Evolutionary conservation across 2,888 invertebrate genomes (phyloP), one percentile per base, ranked within the genome.

Genomic region (Limenitis camilla): DNA sequence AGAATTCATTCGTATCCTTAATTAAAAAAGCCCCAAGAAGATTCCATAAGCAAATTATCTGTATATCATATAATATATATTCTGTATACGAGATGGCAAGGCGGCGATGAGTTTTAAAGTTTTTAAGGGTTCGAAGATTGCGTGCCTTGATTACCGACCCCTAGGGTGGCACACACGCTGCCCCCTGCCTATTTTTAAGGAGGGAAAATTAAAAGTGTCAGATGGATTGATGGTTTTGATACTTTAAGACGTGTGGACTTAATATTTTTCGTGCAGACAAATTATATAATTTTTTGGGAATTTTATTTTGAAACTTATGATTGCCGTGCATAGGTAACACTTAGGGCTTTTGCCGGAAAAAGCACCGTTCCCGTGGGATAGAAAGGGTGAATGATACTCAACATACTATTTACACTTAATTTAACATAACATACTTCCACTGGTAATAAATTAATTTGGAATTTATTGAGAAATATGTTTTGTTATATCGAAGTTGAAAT

Each of bases 121-220:
- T 90, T 90, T 90, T 88, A 88, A 88, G 88, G 88, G 88, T 88
- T 87, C 86, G 89, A 89, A 89, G 89, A 89, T 89, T 89, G 89
- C 89, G 89, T 89, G 89, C 88, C 89, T 89, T 89, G 90, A 90
- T 88, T 88, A 88, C 86, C 81, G 78, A 69, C 77, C 76, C 74
- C 68, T 70, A 68, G 72, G 69, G 67, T 63, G 64, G 65, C 74
- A 78, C 78, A 79, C 78, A 81, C 80, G 75, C 68, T 66, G 65
- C 67, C 66, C 77, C 75, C 82, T 85, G 78, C 85, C 85, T 81
- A 78, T 86, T 87, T 86, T 87, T 86, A 86, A 86, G 86, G 83
- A 86, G 84, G 86, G 81, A 83, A 86, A 19, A 19, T 19, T 19
- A 19, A 19, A 19, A 19, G 19, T 19, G 19, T 19, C 19, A 19